These are phyloP conservation scores for Odocoileus hemionus DNA, from an alignment of 2,113 vertebrate genomes.

Conservation along the genomic window DNA sequence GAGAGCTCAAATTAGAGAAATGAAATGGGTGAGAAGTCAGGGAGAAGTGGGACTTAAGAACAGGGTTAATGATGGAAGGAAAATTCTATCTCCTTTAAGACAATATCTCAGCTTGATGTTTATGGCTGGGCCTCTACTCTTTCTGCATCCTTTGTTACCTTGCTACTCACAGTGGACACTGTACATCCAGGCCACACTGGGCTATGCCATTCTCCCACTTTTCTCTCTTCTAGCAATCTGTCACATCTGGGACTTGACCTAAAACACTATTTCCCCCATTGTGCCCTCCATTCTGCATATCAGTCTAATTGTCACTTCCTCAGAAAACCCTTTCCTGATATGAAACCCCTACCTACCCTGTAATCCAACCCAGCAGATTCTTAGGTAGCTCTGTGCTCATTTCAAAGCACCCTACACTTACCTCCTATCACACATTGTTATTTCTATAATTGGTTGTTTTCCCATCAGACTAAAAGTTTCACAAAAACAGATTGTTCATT, in stretches of 20 bases:
- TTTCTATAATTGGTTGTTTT: background rate
- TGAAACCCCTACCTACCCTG: background rate
- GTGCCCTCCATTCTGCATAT: background rate
- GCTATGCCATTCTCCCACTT: background rate
- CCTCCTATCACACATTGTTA: background rate
- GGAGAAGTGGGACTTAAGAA: background rate
- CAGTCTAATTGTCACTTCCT: background rate
- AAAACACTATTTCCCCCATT: background rate
- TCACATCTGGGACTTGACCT: background rate
- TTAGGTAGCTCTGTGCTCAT: background rate
- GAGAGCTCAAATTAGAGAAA: background rate
- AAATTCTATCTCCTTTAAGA: background rate
- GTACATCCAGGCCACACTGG: background rate
- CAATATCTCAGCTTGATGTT: background rate
- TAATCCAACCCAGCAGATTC: background rate
- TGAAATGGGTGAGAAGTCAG: background rate
- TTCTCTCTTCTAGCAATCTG: background rate
- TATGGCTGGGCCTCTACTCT: background rate
- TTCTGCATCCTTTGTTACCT: background rate
- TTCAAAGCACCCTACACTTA: background rate
- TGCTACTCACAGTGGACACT: background rate
- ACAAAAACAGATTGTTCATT: background rate
- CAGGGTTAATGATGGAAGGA: background rate
- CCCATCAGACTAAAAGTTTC: background rate
- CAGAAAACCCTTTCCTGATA: background rate